Evolutionary conservation across 2,113 vertebrate genomes (phyloP).

Genomic region (Pteropus alecto): DNA sequence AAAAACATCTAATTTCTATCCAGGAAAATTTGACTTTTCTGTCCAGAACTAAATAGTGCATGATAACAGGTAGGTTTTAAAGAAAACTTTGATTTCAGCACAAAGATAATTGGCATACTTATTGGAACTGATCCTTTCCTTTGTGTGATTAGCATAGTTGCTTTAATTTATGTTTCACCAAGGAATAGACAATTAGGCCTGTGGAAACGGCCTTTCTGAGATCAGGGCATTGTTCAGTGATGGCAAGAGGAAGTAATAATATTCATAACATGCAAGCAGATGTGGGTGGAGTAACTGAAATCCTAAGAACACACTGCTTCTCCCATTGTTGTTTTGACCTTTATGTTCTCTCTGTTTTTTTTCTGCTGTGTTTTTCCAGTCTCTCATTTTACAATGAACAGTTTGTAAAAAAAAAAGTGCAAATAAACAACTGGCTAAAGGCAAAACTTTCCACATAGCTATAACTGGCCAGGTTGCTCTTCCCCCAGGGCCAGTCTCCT

Average conservation of each 20-base stretch:
- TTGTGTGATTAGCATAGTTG: background rate
- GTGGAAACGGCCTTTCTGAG: background rate
- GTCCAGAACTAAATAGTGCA: background rate
- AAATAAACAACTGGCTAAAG: constrained; percentile 26
- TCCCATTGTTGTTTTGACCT: constrained; percentile 70
- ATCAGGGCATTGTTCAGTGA: background rate
- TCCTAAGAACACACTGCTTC: constrained; percentile 68
- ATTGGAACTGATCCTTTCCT: background rate
- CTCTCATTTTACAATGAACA: constrained; percentile 26
- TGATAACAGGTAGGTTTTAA: background rate
- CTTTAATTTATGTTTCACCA: background rate
- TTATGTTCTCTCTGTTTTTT: constrained; percentile 27
- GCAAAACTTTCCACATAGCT: background rate
- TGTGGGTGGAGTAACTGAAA: constrained; percentile 73
- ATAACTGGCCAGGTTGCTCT: background rate
- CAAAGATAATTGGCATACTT: background rate
- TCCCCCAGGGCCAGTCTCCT: background rate
- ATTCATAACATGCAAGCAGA: constrained; percentile 62
- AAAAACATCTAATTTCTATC: background rate
- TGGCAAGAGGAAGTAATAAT: constrained; percentile 66
- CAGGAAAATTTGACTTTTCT: background rate
- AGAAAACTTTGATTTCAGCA: background rate
- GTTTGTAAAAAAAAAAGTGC: background rate
- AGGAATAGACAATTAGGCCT: background rate
- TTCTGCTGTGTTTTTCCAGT: constrained; percentile 26